A percentile compares a stretch with the other conserved stretches of the same genome.
phyloP scores from a whole-genome alignment of 2,888 invertebrate genomes.

The Osmoderma eremita region DNA sequence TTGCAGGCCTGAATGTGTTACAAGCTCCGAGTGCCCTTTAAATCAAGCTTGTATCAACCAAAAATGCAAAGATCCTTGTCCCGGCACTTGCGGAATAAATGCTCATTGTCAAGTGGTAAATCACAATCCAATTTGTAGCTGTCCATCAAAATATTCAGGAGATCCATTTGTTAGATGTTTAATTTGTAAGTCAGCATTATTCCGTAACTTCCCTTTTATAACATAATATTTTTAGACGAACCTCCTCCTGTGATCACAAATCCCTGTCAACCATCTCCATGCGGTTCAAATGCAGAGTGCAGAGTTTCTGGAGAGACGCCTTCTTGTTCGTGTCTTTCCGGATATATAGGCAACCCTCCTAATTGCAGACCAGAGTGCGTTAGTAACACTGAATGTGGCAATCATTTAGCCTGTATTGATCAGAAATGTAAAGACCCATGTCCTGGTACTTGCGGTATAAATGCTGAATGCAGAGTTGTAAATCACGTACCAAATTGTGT shows the following conservation, averaged over 20 bases:
- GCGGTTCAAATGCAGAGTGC: conserved; percentile 72
- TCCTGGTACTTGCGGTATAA: conserved; percentile 70
- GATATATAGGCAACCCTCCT: conserved; percentile 77
- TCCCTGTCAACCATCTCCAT: conserved; percentile 73
- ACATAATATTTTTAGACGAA: conserved; percentile 46
- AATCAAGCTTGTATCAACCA: conserved; percentile 61
- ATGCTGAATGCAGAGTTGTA: conserved; percentile 72
- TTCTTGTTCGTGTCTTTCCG: conserved; percentile 78
- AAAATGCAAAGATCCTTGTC: conserved; percentile 63
- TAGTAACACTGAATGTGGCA: conserved; percentile 73
- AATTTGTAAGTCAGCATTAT: conserved; percentile 30
- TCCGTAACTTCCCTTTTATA: conserved; percentile 64
- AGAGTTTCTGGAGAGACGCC: conserved; percentile 73
- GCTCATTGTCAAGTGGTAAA: conserved; percentile 63
- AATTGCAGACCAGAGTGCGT: conserved; percentile 81
- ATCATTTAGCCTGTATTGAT: conserved; percentile 72
- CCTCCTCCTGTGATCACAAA: conserved; percentile 55
- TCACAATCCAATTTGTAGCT: conserved; percentile 64
- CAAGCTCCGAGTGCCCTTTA: conserved; percentile 61
- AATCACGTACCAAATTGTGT: conserved; percentile 75
- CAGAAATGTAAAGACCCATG: conserved; percentile 77
- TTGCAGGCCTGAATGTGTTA: conserved; percentile 63
- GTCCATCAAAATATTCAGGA: conserved; percentile 58
- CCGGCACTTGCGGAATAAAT: conserved; percentile 62
- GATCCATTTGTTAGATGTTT: conserved; percentile 63